Evolutionary conservation across 2,113 vertebrate genomes (phyloP).

Genomic region (Perognathus longimembris): DNA sequence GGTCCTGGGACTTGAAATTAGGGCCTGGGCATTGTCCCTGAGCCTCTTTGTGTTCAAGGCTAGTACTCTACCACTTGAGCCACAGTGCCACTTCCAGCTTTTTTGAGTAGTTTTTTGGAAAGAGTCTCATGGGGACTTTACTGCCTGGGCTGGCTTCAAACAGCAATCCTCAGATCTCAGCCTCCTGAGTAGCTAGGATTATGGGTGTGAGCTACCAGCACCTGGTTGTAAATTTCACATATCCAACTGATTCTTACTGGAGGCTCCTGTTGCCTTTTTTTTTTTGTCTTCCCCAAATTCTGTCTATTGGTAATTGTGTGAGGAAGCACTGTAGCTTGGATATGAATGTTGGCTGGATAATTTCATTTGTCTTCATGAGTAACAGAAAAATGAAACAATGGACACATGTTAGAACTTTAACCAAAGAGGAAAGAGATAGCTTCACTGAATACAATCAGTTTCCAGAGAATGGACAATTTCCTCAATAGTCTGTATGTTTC

Average conservation of each 20-base stretch:
- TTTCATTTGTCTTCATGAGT: constrained; percentile 2
- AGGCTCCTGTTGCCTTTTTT: constrained; percentile 25
- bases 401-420: neutral
- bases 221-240: neutral
- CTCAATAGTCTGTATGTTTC: neutral
- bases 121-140: too few relatives aligned
- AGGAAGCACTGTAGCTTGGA: neutral
- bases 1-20: too few relatives aligned
- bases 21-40: too few relatives aligned
- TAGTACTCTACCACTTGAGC: too few relatives aligned
- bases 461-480: neutral
- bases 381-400: constrained; percentile 45
- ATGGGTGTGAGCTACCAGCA: neutral
- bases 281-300: neutral
- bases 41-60: too few relatives aligned
- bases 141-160: too few relatives aligned
- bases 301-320: neutral
- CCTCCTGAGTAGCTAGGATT: too few relatives aligned
- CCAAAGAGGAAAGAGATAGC: constrained; percentile 17
- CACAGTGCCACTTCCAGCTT: too few relatives aligned
- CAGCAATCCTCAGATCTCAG: too few relatives aligned
- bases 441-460: constrained; percentile 19
- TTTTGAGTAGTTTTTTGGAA: too few relatives aligned
- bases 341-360: neutral
- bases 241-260: neutral